phyloP scores from a whole-genome alignment of 2,797 vertebrate genomes.

The Tokudaia muenninki region DNA sequence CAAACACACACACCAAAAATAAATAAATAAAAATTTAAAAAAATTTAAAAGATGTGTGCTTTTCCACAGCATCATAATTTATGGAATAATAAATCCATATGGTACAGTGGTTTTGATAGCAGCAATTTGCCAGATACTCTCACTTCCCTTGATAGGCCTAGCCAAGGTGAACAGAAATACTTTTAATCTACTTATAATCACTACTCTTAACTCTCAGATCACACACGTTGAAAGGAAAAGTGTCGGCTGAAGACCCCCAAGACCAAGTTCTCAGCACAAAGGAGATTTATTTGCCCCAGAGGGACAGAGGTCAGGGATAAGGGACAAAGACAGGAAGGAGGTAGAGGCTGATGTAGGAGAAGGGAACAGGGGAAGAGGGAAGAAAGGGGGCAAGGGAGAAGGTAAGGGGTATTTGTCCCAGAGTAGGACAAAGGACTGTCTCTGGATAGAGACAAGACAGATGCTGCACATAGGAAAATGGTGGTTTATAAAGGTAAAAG shows the following conservation, averaged over 20 bases:
- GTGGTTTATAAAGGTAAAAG: neutral
- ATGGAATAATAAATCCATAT: neutral
- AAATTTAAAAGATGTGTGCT: no score
- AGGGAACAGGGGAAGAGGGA: neutral
- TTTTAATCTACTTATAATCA: neutral
- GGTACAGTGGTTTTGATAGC: no score
- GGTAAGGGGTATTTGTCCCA: neutral
- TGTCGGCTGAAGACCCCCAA: neutral
- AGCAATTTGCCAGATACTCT: neutral
- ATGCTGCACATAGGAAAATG: neutral
- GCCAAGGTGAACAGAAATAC: neutral
- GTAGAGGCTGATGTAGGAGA: neutral
- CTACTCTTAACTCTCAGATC: neutral
- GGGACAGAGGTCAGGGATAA: neutral
- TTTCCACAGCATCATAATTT: neutral
- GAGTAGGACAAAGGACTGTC: neutral
- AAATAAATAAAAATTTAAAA: no score
- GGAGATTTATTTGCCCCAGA: neutral
- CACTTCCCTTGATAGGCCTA: neutral
- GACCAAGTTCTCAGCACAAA: neutral
- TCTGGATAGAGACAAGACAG: neutral
- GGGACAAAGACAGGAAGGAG: neutral
- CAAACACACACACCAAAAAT: neutral
- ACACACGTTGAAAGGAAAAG: neutral
- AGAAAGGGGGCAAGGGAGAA: neutral